Evolutionary conservation across 2,113 vertebrate genomes (phyloP).

Genomic region (Alaudala cheleensis): DNA sequence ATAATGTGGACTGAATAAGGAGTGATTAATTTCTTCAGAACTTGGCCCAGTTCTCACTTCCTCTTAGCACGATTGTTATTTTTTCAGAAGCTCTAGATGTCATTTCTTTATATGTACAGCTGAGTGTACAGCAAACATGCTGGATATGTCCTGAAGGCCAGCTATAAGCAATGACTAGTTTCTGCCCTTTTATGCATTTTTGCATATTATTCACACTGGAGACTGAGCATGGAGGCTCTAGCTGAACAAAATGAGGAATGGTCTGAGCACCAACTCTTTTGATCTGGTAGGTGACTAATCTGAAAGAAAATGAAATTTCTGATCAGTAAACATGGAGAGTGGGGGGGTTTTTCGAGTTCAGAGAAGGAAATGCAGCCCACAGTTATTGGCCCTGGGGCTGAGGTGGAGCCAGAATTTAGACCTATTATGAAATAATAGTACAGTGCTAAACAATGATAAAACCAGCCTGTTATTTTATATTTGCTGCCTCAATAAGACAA

Average conservation of each 20-base stretch:
- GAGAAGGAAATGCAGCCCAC: not conserved
- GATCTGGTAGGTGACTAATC: not conserved
- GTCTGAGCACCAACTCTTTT: not conserved
- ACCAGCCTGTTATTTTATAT: not conserved
- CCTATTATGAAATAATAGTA: not conserved
- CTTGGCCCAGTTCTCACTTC: not conserved
- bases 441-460: not conserved
- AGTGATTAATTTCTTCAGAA: not conserved
- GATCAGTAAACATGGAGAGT: not conserved
- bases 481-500: not conserved
- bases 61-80: not conserved
- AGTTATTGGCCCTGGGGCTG: not conserved
- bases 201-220: not conserved
- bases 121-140: not conserved
- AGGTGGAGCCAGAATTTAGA: not conserved
- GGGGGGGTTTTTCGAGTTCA: not conserved
- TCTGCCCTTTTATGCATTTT: not conserved
- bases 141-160: not conserved
- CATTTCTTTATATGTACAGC: not conserved
- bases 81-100: not conserved
- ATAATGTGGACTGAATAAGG: not conserved
- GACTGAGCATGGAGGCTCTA: not conserved
- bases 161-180: not conserved
- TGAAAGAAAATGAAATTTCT: conserved; percentile 27
- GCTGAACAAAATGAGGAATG: not conserved